These are phyloP conservation scores for Lethenteron camtschaticum DNA, from an alignment of 2,113 vertebrate species.

Conservation along the genomic window DNA sequence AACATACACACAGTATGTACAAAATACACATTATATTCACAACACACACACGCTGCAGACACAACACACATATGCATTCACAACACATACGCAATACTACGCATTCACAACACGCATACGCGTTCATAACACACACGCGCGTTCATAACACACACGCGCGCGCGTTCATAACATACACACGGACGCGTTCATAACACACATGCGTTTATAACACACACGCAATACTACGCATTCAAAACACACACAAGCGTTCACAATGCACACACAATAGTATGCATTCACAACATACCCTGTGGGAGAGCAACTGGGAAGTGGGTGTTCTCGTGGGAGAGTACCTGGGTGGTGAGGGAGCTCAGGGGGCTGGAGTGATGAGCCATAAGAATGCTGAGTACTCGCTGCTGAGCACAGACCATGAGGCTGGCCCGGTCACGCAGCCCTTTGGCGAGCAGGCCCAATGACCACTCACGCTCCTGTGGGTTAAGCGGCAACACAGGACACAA, in stretches of 20 bases:
- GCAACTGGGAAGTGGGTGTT: not conserved
- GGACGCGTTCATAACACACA: not conserved
- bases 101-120: too few relatives aligned
- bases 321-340: not conserved
- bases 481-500: not conserved
- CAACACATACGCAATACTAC: not conserved
- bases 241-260: too few relatives aligned
- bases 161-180: not conserved
- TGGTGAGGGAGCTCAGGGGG: not conserved
- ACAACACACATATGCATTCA: not conserved
- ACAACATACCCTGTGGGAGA: too few relatives aligned
- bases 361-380: not conserved
- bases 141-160: too few relatives aligned
- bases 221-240: too few relatives aligned
- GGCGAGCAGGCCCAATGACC: constrained; percentile 2
- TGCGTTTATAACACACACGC: not conserved
- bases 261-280: too few relatives aligned
- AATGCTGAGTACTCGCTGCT: not conserved
- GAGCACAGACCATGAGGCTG: not conserved
- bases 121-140: too few relatives aligned
- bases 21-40: not conserved
- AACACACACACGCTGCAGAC: not conserved
- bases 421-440: constrained; percentile 2
- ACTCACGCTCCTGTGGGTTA: not conserved
- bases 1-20: not conserved